phyloP scores from a whole-genome alignment of 2,113 vertebrate species.

The Monopterus albus region DNA sequence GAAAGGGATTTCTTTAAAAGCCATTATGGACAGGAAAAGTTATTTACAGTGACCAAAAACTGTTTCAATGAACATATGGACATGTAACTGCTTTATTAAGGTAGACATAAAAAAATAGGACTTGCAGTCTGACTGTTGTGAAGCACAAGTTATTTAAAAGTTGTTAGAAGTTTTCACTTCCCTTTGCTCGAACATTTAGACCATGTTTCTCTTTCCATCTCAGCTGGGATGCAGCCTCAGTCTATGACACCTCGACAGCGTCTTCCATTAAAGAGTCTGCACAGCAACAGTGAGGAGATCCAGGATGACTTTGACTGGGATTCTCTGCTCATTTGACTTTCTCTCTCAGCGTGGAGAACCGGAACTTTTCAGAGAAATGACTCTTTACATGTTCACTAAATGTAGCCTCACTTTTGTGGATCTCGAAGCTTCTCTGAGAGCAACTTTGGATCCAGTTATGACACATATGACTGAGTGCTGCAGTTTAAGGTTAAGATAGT shows the following conservation, averaged over 20 bases:
- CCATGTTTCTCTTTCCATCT: slow-evolving; percentile 3
- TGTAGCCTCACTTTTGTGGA: slow-evolving; percentile 11
- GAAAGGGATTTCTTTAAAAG: too few species aligned
- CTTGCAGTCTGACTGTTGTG: not conserved
- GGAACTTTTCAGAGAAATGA: slow-evolving; percentile 9
- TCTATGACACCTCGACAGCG: slow-evolving; percentile 62
- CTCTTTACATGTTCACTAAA: slow-evolving; percentile 2
- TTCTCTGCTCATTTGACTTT: slow-evolving; percentile 76
- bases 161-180: slow-evolving; percentile 22
- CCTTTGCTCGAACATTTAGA: not conserved
- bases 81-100: too few species aligned
- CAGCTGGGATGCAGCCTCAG: slow-evolving; percentile 74
- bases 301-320: slow-evolving; percentile 87
- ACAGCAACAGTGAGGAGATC: slow-evolving; percentile 85
- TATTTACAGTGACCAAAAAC: too few species aligned
- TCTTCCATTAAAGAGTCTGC: slow-evolving; percentile 77
- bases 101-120: not conserved
- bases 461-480: slow-evolving; percentile 53
- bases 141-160: slow-evolving; percentile 3
- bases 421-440: slow-evolving; percentile 11
- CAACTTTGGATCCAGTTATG: slow-evolving; percentile 26
- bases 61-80: too few species aligned
- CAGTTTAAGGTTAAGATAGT: slow-evolving; percentile 18
- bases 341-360: not conserved
- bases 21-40: not conserved